Base-by-base conservation (phyloP, 2,113 vertebrate species). In the Ancistrus triradiatus region DNA sequence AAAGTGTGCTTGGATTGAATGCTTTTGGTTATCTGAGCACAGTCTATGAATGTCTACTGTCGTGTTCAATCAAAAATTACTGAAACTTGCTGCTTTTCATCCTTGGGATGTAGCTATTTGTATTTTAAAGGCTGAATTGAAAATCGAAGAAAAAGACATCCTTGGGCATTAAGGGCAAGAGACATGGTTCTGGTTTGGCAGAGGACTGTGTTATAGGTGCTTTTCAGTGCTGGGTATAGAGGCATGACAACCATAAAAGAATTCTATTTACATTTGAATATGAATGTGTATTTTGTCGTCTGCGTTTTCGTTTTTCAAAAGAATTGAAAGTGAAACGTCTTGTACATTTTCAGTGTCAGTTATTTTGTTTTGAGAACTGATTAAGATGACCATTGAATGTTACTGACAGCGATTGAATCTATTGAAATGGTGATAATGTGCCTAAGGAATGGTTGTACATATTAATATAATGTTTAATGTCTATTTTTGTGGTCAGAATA, bases 401-500 rank as follows among this genome's bases (percentile, higher is more conserved):
- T 40, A 60, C 19, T 62, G 21, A 40, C 74, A n/a, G 18, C 63
- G 48, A 51, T 63, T 37, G 4, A 63, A 27, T 64, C 14, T 59
- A 52, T 46, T 62, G n/a, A n/a, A n/a, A 11, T 7, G 59, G 59
- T 11, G 50, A 9, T 53, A 61, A 50, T 69, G 72, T 66, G 59
- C 58, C 28, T 42, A 28, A 73, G 51, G 37, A 6, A 66, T 70
- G 11, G 28, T 48, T 71, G 33, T 57, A 72, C 38, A 77, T 75
- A 74, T 55, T 74, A 69, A 58, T 25, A 83, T 64, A 78, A n/a
- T n/a, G n/a, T 70, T 69, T 61, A 46, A 50, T 70, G 73, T 85
- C 74, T 84, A 80, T 84, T 87, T 89, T 86, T 31, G 72, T 79
- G 73, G 76, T 83, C 55, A 69, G 63, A 87, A 83, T 86, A 86